Conservation (phyloP, 1,140 invertebrate species). For the Diachasmimorpha longicaudata region DNA sequence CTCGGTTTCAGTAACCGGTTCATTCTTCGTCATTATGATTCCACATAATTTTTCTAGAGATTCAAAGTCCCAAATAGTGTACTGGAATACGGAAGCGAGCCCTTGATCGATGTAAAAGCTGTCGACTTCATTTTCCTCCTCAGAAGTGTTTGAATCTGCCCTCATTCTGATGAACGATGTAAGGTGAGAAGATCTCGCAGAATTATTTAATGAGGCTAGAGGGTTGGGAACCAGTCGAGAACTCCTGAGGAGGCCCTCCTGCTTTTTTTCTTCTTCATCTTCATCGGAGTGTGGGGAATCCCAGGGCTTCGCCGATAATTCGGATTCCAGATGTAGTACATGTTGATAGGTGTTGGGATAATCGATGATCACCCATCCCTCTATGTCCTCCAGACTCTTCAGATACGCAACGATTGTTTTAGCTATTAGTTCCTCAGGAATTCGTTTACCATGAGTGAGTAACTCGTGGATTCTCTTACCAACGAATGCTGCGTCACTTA, state of each 20-base stretch:
- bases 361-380: slow-evolving; percentile 69
- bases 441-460: slow-evolving; percentile 60
- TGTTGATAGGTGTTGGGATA: slow-evolving; percentile 67
- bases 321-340: slow-evolving; percentile 64
- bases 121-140: slow-evolving; percentile 61
- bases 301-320: slow-evolving; percentile 36
- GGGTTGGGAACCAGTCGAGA: slow-evolving; percentile 62
- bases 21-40: background rate
- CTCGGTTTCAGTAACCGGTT: background rate
- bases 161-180: slow-evolving; percentile 63
- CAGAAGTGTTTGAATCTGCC: slow-evolving; percentile 42
- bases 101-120: slow-evolving; percentile 65
- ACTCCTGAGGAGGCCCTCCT: slow-evolving; percentile 33
- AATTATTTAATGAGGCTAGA: slow-evolving; percentile 20
- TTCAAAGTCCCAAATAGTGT: slow-evolving; percentile 62
- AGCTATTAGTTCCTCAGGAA: slow-evolving; percentile 64
- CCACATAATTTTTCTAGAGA: slow-evolving; percentile 40
- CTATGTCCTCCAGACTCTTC: slow-evolving; percentile 57
- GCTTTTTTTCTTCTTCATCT: slow-evolving; percentile 34
- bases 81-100: slow-evolving; percentile 66
- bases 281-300: slow-evolving; percentile 50
- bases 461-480: slow-evolving; percentile 65
- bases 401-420: slow-evolving; percentile 68
- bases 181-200: slow-evolving; percentile 39
- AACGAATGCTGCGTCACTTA: slow-evolving; percentile 61